Percentiles rank a stretch among this genome's conserved stretches.
phyloP scores from a whole-genome alignment of 2,797 vertebrate species.

The Spinus pinus region DNA sequence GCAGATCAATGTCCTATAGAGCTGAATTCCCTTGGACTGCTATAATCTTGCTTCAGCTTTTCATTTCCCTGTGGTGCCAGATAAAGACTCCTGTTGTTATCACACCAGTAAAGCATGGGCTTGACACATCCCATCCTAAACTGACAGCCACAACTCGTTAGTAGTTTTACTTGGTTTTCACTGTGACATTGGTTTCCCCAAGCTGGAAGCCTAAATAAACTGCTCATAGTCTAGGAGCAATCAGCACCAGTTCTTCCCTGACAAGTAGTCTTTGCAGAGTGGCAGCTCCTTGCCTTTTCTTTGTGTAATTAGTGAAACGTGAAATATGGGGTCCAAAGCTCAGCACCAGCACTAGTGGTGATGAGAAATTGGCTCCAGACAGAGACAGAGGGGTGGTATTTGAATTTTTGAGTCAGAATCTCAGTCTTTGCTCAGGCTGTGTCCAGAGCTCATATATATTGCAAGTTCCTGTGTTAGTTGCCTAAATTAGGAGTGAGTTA shows the following conservation, averaged over 20 bases:
- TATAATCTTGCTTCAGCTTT: slow-evolving; percentile 13
- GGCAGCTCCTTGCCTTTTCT: not conserved
- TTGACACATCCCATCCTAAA: slow-evolving; percentile 61
- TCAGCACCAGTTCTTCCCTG: slow-evolving; percentile 48
- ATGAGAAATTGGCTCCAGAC: slow-evolving; percentile 34
- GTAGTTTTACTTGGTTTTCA: slow-evolving; percentile 56
- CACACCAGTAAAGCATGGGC: not conserved
- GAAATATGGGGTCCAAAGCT: slow-evolving; percentile 25
- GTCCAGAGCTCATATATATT: not conserved
- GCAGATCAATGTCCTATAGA: slow-evolving; percentile 36
- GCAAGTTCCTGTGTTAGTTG: not conserved
- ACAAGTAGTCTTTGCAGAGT: not conserved
- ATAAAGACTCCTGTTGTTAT: slow-evolving; percentile 57
- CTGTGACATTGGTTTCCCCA: slow-evolving; percentile 65
- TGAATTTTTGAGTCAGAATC: slow-evolving; percentile 38
- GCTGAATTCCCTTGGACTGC: slow-evolving; percentile 36
- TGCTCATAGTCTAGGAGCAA: not conserved
- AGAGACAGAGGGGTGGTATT: slow-evolving; percentile 13
- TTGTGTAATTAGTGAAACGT: slow-evolving; percentile 50
- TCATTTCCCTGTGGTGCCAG: not conserved
- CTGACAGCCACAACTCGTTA: slow-evolving; percentile 71
- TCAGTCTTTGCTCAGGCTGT: not conserved
- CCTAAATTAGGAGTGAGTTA: not conserved
- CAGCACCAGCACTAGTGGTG: not conserved
- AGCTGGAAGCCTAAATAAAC: slow-evolving; percentile 58